These are phyloP conservation scores for Takifugu flavidus DNA, from an alignment of 2,113 vertebrate species.

Conservation along the genomic window DNA sequence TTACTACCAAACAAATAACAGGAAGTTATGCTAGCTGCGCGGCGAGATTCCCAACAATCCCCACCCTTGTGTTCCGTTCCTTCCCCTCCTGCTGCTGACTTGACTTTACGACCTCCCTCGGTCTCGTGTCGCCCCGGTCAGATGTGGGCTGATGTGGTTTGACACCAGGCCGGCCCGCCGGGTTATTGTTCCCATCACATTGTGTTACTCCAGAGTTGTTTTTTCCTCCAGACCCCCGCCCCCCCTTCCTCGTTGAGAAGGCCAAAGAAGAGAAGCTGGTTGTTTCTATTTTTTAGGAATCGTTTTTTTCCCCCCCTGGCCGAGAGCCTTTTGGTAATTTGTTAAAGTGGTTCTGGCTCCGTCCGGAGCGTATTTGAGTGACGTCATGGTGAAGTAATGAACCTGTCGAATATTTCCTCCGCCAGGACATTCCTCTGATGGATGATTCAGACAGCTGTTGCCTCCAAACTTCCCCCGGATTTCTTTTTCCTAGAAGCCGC, in stretches of 20 bases:
- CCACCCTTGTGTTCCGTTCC: slow-evolving; percentile 49
- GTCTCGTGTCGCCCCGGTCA: slow-evolving; percentile 41
- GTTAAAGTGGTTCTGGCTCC: slow-evolving; percentile 17
- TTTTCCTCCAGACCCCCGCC: not conserved
- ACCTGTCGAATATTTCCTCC: too few relatives aligned
- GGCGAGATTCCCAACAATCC: slow-evolving; percentile 51
- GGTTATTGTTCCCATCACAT: slow-evolving; percentile 43
- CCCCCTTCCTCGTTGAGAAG: not conserved
- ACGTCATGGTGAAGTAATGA: too few relatives aligned
- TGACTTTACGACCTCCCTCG: slow-evolving; percentile 52
- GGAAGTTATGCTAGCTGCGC: slow-evolving; percentile 29
- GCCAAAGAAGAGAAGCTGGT: slow-evolving; percentile 9
- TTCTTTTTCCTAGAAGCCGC: slow-evolving; percentile 3
- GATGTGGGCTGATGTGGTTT: slow-evolving; percentile 28
- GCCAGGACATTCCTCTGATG: slow-evolving; percentile 11
- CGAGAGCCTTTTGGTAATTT: slow-evolving; percentile 34
- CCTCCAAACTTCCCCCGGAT: not conserved
- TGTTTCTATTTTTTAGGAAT: not conserved
- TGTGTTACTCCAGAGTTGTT: slow-evolving; percentile 21
- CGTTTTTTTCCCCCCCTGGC: slow-evolving; percentile 10
- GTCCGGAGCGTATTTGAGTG: too few relatives aligned
- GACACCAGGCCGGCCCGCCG: slow-evolving; percentile 21
- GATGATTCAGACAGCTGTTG: slow-evolving; percentile 35
- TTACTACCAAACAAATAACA: slow-evolving; percentile 73
- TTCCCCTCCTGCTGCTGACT: slow-evolving; percentile 44